Evolutionary conservation across 2,113 vertebrate genomes (phyloP), one percentile per base, ranked within the genome.

Genomic region (Brachypodius melanocephalos): DNA sequence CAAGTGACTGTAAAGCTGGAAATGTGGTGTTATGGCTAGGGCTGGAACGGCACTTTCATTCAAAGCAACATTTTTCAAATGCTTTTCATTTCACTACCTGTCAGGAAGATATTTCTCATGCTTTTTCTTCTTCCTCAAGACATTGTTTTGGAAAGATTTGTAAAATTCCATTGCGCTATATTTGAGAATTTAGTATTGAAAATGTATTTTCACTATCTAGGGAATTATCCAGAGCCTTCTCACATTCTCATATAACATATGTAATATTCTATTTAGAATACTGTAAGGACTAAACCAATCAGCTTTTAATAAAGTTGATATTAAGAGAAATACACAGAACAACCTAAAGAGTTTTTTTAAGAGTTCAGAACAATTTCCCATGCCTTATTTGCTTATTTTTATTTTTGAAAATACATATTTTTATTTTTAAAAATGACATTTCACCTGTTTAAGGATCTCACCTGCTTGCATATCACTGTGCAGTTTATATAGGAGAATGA

Each of bases 61-160:
- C 72, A 55, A 90, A 92, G 65, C 34, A 51, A 40, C 48, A 75
- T 86, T 95, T 93, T 93, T 92, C 66, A 92, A 62, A 81, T 66
- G 65, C 6, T 87, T 93, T 81, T 89, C 73, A 86, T 92, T 88
- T 90, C 72, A 57, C 34, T 90, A 28, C 42, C 38, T 90, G 76
- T 95, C 89, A 95, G 57, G 7, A 78, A 7, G n/a, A 26, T 76
- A 86, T 92, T 89, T 92, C 69, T 93, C 25, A 63, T 92, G 40
- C 17, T 92, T 86, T 11, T 84, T 84, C 52, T 48, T 54, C 40
- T 12, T 4, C 10, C 15, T 63, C 21, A 75, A n/a, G 14, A 36
- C 4, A 51, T 20, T 75, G 45, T 93, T 95, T 92, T 90, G 68
- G 65, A 92, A 86, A 93, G n/a, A 77, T 0, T 84, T 65, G 31